Base-by-base conservation (phyloP, 1,140 invertebrate species). In the Drosophila kepulauana region DNA sequence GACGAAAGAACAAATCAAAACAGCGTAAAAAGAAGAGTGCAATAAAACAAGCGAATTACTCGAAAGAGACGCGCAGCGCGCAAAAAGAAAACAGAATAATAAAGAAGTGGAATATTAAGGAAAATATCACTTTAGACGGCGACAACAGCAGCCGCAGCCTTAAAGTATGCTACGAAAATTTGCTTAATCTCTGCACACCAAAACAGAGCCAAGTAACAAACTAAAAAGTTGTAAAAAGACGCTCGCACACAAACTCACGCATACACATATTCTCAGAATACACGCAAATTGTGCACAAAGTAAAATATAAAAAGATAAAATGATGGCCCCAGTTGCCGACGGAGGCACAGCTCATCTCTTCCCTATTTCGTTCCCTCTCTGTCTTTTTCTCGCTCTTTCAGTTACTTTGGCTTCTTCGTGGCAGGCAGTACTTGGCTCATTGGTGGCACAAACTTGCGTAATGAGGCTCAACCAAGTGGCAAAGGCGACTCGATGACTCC, bases 151-250 rank as follows among this genome's bases (percentile, higher is more conserved):
- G 79, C 58, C 48, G 45, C 63, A 46, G 70, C 67, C 69, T 57
- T 68, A 67, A 77, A 81, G 68, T 72, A 52, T 64, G 68, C 74
- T 41, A 76, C 74, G 61, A 78, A 86, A 88, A 88, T 88, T 87
- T 80, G 84, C 80, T 84, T 88, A 82, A 87, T 87, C 79, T 87
- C 33, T 71, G 61, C 48, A 68, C 71, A 58, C 57, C 64, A 82
- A 66, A 66, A 63, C 63, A 66, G 54, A 75, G 28, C 28, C 48
- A 80, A 80, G 74, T 73, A 75, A 51, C 72, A 79, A 88, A 87
- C 84, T 87, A 88, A 87, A 88, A 87, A 88, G 80, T 88, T 87
- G 59, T 88, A 87, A 88, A 82, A 88, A 67, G 48, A 67, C 79
- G 38, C 71, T 43, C 41, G 75, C 59, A 64, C 64, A 75, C 71